phyloP scores from a whole-genome alignment of 2,888 invertebrate genomes.

The Chloroclystis v-ata region DNA sequence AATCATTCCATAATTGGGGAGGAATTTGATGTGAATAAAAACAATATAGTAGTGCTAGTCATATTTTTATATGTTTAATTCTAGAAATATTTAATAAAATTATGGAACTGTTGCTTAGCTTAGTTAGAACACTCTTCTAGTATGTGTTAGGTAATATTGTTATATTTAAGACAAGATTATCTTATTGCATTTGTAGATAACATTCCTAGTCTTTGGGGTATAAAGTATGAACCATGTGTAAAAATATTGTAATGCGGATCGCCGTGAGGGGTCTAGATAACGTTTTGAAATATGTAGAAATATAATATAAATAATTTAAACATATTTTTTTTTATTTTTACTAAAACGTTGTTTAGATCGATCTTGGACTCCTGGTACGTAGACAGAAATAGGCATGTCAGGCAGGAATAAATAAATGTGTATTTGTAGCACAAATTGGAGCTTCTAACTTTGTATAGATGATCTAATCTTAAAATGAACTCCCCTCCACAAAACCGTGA shows the following conservation, averaged over 20 bases:
- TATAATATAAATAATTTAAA: too few species aligned
- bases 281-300: background rate
- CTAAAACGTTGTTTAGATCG: too few species aligned
- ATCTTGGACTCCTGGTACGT: too few species aligned
- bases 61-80: constrained; percentile 45
- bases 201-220: constrained; percentile 47
- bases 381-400: too few species aligned
- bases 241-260: background rate
- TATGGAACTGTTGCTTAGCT: constrained; percentile 9
- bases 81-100: constrained; percentile 16
- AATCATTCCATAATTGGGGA: constrained; percentile 30
- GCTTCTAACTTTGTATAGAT: too few species aligned
- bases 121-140: background rate
- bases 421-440: too few species aligned
- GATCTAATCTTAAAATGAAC: too few species aligned
- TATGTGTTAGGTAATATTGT: constrained; percentile 3
- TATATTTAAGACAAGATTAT: constrained; percentile 2
- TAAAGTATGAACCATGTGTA: background rate
- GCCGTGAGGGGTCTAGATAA: background rate
- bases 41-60: constrained; percentile 46
- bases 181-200: constrained; percentile 45
- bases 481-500: too few species aligned
- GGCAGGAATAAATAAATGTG: too few species aligned
- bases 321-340: too few species aligned
- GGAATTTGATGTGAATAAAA: constrained; percentile 39